Percentiles rank a stretch among this genome's conserved stretches.
Evolutionary conservation across 2,113 vertebrate species (phyloP).

Genomic region (Pandion haliaetus): DNA sequence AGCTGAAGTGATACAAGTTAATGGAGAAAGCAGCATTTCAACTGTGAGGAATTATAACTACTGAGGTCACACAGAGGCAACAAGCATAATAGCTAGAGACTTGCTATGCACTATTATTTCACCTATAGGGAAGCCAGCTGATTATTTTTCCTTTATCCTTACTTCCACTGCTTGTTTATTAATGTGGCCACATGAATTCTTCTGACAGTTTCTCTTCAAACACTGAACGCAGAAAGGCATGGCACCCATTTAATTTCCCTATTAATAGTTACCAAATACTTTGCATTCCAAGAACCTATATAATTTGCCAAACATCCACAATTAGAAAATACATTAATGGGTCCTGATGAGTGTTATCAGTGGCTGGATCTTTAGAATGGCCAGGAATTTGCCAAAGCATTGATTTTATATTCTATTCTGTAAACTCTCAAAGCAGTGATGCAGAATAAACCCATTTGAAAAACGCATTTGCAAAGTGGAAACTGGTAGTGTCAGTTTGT

Average conservation of each 20-base stretch:
- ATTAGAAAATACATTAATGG: neutral
- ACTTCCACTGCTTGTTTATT: neutral
- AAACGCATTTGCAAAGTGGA: neutral
- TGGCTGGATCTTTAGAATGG: neutral
- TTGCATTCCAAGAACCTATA: neutral
- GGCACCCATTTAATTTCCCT: neutral
- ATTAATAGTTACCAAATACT: neutral
- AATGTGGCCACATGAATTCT: neutral
- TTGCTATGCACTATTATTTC: neutral
- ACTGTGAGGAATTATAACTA: neutral
- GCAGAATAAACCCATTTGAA: neutral
- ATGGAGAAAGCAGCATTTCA: constrained; percentile 10
- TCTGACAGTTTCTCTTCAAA: neutral
- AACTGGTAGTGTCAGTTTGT: neutral
- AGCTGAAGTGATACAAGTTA: constrained; percentile 16
- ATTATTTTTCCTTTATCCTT: neutral
- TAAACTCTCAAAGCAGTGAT: neutral
- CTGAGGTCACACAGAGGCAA: neutral
- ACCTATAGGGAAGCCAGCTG: neutral
- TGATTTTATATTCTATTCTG: neutral
- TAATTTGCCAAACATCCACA: neutral
- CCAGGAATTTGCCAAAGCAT: neutral
- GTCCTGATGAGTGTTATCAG: neutral
- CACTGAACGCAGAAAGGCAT: neutral
- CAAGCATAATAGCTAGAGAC: neutral